phyloP scores from a whole-genome alignment of 1,140 invertebrate genomes.

The Lepidostoma basale region DNA sequence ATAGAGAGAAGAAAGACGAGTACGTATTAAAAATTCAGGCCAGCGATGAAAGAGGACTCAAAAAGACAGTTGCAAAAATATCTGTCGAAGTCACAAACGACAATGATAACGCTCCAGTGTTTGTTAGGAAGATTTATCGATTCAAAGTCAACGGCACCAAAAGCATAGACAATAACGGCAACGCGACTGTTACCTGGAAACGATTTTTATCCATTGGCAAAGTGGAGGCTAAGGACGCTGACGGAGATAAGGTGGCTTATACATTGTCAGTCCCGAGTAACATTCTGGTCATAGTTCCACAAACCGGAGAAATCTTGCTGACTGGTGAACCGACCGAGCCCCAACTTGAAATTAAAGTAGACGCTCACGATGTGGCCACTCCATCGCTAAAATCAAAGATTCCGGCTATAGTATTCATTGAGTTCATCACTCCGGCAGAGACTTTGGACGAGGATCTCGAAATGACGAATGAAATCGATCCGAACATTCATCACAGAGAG shows the following conservation, averaged over 20 bases:
- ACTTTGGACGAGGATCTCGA: slow-evolving; percentile 51
- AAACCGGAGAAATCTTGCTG: slow-evolving; percentile 86
- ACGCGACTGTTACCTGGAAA: slow-evolving; percentile 68
- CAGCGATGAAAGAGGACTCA: slow-evolving; percentile 73
- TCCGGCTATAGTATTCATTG: slow-evolving; percentile 76
- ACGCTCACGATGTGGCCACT: slow-evolving; percentile 80
- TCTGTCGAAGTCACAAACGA: slow-evolving; percentile 78
- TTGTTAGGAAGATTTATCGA: slow-evolving; percentile 76
- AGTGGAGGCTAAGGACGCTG: slow-evolving; percentile 82
- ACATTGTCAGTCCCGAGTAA: slow-evolving; percentile 78
- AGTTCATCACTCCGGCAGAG: slow-evolving; percentile 68
- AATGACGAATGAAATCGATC: slow-evolving; percentile 62
- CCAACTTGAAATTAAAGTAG: slow-evolving; percentile 72
- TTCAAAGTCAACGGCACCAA: slow-evolving; percentile 73
- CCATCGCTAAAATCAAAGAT: slow-evolving; percentile 71
- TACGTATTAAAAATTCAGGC: slow-evolving; percentile 79
- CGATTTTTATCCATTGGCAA: slow-evolving; percentile 80
- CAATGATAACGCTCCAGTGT: slow-evolving; percentile 90
- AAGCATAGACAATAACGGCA: slow-evolving; percentile 58
- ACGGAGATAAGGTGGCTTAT: slow-evolving; percentile 87
- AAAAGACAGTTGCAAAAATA: slow-evolving; percentile 75
- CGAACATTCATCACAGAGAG: slow-evolving; percentile 66
- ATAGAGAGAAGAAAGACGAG: slow-evolving; percentile 70
- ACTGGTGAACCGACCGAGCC: slow-evolving; percentile 74
- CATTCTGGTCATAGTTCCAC: slow-evolving; percentile 84